Base-by-base conservation (phyloP, 2,113 vertebrate species). In the Neodontobutis hainanensis region DNA sequence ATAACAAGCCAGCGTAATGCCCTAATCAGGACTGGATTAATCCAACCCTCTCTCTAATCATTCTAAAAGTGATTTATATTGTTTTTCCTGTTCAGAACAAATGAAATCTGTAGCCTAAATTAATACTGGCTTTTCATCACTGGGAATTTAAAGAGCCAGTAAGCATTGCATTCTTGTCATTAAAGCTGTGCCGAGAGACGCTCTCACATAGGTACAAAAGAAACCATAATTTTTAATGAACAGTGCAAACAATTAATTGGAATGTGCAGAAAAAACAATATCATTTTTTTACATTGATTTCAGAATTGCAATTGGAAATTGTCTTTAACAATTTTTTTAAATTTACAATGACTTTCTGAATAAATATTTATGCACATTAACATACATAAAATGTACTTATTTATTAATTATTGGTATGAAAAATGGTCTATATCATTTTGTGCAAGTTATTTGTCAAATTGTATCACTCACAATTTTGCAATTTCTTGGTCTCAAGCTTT, bases 51-150 rank as follows among this genome's bases (percentile, higher is more conserved):
- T 92, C 95, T 95, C 95, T 98, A 98, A 99, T 99, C 95, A 97
- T 95, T 97, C 95, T 95, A 99, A 96, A 97, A 97, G 95, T 99
- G 96, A 98, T 98, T 98, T 98, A 97, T 98, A 98, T 97, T 98
- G 96, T 97, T 98, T 97, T 96, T 96, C 95, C 95, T 97, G 95
- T 96, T 96, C 94, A 93, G 95, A 97, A 98, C 96, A 98, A 98
- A 98, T 99, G 96, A 96, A 97, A 98, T 98, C 95, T 97, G 96
- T 97, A 95, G 94, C 94, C 95, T 94, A 96, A 96, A 97, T 98
- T 96, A 99, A 96, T 96, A 95, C 95, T 95, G 94, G 95, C 95
- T 98, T 97, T 97, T 97, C 94, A 96, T 97, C 94, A 95, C 93
- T 79, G 72, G 92, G 92, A 94, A 96, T 94, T 95, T 96, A 94